A percentile compares a stretch with the other conserved stretches of the same genome.
Evolutionary conservation across 35 echinoderm and acorn worm species (phyloP).

Genomic region (Lytechinus pictus): DNA sequence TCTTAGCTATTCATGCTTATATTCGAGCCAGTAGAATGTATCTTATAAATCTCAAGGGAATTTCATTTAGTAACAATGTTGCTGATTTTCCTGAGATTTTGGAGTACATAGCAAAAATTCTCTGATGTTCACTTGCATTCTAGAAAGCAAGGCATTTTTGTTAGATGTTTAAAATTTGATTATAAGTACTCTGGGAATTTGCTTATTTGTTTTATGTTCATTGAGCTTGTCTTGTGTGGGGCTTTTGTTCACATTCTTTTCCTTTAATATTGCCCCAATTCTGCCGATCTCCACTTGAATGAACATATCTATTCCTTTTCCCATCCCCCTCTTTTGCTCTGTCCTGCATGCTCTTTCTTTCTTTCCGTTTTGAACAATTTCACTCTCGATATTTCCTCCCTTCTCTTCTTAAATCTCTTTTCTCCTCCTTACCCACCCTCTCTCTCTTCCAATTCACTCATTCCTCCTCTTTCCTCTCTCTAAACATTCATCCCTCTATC

Average conservation of each 20-base stretch:
- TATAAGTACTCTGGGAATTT: background rate
- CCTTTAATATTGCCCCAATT: background rate
- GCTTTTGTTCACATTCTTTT: background rate
- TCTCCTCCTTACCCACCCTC: background rate
- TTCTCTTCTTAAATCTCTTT: background rate
- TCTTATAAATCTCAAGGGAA: background rate
- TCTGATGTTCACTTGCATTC: background rate
- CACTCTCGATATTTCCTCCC: background rate
- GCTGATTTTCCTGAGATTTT: background rate
- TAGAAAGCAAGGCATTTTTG: background rate
- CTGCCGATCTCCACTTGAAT: background rate
- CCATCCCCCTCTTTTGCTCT: background rate
- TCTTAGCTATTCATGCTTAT: background rate
- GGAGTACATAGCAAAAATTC: background rate
- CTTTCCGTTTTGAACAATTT: too few species aligned
- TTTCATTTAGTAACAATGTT: background rate
- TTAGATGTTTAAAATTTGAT: background rate
- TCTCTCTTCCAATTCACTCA: background rate
- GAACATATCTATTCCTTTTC: background rate
- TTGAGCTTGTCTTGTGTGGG: background rate
- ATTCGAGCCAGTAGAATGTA: background rate
- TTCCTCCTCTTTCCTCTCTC: background rate
- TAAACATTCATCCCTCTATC: background rate
- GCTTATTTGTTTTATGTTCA: background rate
- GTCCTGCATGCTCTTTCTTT: too few species aligned